These are phyloP conservation scores for Paratrypauchen microcephalus DNA, from an alignment of 2,797 vertebrate species.

Conservation along the genomic window DNA sequence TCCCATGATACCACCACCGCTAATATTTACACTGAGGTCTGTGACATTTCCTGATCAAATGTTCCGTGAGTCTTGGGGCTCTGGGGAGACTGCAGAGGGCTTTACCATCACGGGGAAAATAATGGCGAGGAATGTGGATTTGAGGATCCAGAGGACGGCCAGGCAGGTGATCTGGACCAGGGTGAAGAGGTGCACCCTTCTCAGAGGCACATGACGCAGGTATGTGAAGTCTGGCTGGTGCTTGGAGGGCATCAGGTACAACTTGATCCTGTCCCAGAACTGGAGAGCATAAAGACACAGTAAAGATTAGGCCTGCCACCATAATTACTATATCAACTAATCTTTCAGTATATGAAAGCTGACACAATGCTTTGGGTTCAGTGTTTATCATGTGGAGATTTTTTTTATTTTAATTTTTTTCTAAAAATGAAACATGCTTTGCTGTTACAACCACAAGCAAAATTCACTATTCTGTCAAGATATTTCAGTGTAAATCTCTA, in stretches of 20 bases:
- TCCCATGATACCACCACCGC: not conserved
- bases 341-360: too few species aligned
- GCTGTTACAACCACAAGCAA: too few species aligned
- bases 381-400: too few species aligned
- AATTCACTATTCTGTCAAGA: too few species aligned
- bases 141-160: conserved; percentile 92
- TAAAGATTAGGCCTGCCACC: not conserved
- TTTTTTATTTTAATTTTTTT: too few species aligned
- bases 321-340: too few species aligned
- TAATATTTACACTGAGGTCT: conserved; percentile 1
- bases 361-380: too few species aligned
- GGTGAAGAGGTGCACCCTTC: conserved; percentile 92
- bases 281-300: conserved; percentile 46
- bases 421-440: too few species aligned
- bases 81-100: conserved; percentile 1
- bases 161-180: conserved; percentile 89
- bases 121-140: conserved; percentile 93
- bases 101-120: conserved; percentile 94
- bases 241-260: conserved; percentile 96
- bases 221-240: conserved; percentile 92
- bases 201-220: conserved; percentile 92
- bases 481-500: too few species aligned
- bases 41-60: not conserved
- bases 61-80: not conserved
- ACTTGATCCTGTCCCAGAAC: conserved; percentile 97